Base-by-base conservation (phyloP, 2,888 invertebrate genomes). In the Ophion slaviceki region DNA sequence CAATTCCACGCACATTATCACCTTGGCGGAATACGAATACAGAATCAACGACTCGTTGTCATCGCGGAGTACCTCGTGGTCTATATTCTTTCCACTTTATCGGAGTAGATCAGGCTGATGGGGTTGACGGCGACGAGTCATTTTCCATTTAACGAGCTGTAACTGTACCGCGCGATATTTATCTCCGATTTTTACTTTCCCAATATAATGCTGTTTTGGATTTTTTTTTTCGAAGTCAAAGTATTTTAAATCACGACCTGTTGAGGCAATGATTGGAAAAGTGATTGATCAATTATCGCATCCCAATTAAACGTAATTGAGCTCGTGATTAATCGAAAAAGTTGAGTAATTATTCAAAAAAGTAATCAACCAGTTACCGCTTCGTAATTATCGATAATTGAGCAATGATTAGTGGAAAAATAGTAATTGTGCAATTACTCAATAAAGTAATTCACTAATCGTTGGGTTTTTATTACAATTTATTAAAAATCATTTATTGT, bases 1-100 rank as follows among this genome's bases (percentile, higher is more conserved):
- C 66, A 82, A 71, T 82, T 85, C 78, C 76, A 76, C 82, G 75
- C 70, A 36, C 78, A 76, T 80, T 70, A 77, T 86, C 80, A 80
- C 83, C 83, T 85, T 85, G 82, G 40, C 68, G 14, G 59, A 66
- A 53, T 20, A 20, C 53, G 77, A 82, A 85, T 82, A 80, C 59
- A 20, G 36, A 82, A 82, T 82, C 67, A 75, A 82, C 82, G 82
- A 70, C 79, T 75, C n/a, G 5, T 7, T 45, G 7, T 28, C 59
- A 61, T 45, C 24, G 20, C 8, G 59, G 57, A 28, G 28, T 79
- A 24, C 62, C 71, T 71, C 47, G 79, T 20, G 8, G 24, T 61
- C 20, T 8, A 61, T 61, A 61, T 61, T 10, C 24, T 61, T 61
- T 61, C 20, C 20, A 1, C 24, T 32, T 24, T 28, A 47, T 28